phyloP scores from a whole-genome alignment of 2,113 vertebrate species.

The Artemisiospiza belli region DNA sequence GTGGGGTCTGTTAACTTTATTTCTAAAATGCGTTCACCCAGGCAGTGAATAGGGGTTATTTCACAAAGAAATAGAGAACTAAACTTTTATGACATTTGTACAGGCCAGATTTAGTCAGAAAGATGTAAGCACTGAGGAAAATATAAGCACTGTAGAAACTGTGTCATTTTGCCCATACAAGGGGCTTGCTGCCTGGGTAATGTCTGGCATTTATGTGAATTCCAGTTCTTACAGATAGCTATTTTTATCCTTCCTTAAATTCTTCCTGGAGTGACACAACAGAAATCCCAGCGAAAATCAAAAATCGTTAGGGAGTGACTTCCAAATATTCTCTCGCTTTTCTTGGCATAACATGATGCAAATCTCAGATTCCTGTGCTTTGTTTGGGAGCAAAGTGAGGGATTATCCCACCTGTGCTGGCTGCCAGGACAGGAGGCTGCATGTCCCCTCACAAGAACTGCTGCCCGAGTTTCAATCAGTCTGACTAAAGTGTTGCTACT shows the following conservation, averaged over 20 bases:
- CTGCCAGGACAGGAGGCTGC: background rate
- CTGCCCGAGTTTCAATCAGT: background rate
- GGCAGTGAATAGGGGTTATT: background rate
- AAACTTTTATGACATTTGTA: background rate
- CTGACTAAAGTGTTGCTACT: background rate
- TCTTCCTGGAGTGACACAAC: background rate
- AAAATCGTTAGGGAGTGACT: background rate
- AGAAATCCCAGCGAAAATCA: background rate
- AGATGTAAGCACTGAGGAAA: conserved; percentile 20
- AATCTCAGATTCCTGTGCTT: background rate
- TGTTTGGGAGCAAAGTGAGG: background rate
- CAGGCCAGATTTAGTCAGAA: background rate
- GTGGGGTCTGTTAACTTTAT: conserved; percentile 13
- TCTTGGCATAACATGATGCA: background rate
- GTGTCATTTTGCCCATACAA: conserved; percentile 58
- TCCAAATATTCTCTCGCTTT: background rate
- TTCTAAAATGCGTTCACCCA: conserved; percentile 4
- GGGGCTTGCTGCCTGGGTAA: background rate
- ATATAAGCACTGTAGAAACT: conserved; percentile 28
- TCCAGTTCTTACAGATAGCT: conserved; percentile 27
- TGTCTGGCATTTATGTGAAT: conserved; percentile 44
- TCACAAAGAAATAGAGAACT: conserved; percentile 27
- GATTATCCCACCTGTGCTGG: background rate
- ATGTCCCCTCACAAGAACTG: background rate
- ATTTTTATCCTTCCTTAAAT: conserved; percentile 59